Evolutionary conservation across 2,888 invertebrate species (phyloP).

Genomic region (Drosophila cognata): DNA sequence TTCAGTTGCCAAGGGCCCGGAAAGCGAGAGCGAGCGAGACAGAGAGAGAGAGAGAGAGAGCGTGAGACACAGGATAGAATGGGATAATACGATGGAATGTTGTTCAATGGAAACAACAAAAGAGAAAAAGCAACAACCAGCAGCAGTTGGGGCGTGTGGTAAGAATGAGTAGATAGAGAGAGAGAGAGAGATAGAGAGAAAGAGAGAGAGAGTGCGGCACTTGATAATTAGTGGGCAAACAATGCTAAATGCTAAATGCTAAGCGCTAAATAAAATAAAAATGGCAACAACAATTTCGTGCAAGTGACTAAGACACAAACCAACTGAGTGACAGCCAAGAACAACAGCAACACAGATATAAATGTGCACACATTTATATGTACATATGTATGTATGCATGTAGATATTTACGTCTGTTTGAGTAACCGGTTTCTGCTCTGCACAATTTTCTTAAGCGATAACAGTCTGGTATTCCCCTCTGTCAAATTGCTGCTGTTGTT

Average conservation of each 20-base stretch:
- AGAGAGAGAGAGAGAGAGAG: conserved; percentile 5
- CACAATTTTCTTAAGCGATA: conserved; percentile 32
- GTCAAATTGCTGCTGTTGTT: conserved; percentile 9
- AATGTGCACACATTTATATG: not conserved
- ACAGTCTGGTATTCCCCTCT: conserved; percentile 11
- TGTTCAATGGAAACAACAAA: conserved; percentile 21
- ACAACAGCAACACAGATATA: conserved; percentile 30
- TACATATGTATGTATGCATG: not conserved
- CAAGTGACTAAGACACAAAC: conserved; percentile 39
- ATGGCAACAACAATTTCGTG: conserved; percentile 24
- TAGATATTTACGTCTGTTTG: not conserved
- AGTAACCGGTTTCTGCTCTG: conserved; percentile 45
- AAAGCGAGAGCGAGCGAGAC: conserved; percentile 1
- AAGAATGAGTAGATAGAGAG: not conserved
- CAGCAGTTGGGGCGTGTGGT: not conserved
- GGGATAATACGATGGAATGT: conserved; percentile 45
- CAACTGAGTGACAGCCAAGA: conserved; percentile 18
- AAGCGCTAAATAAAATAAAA: conserved; percentile 8
- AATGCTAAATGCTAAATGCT: conserved; percentile 18
- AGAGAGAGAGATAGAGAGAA: conserved; percentile 4
- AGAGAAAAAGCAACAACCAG: conserved; percentile 2
- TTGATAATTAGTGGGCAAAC: conserved; percentile 41
- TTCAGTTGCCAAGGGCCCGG: conserved; percentile 40
- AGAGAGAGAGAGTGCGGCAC: conserved; percentile 15
- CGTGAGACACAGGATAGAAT: not conserved